Evolutionary conservation across 2,113 vertebrate species (phyloP).

Genomic region (Misgurnus anguillicaudatus): DNA sequence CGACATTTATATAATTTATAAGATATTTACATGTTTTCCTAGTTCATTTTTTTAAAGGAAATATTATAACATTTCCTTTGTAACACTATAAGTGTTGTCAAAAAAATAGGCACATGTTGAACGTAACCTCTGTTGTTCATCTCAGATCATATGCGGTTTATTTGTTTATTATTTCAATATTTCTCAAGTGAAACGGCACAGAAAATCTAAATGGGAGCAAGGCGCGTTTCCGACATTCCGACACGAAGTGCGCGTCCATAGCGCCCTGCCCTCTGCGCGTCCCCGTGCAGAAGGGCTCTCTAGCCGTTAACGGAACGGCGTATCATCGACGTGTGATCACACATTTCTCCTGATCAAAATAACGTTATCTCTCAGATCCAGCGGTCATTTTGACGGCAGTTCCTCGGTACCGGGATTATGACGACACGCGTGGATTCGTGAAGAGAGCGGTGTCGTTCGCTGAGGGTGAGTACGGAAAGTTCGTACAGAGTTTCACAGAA

Average conservation of each 20-base stretch:
- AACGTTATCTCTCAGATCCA: conserved; percentile 51
- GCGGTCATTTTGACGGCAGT: conserved; percentile 42
- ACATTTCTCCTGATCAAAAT: conserved; percentile 44
- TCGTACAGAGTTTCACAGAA: conserved; percentile 47
- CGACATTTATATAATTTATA: too few species aligned
- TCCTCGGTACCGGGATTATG: conserved; percentile 46
- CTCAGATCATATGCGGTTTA: neutral
- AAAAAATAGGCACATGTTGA: neutral
- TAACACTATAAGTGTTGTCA: too few species aligned
- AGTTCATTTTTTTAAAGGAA: too few species aligned
- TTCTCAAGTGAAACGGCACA: neutral
- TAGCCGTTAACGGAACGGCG: conserved; percentile 60
- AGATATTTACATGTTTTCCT: too few species aligned
- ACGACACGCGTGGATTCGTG: conserved; percentile 15
- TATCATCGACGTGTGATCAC: conserved; percentile 40
- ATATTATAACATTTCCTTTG: too few species aligned
- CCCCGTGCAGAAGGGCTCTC: conserved; percentile 59
- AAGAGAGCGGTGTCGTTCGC: conserved; percentile 33
- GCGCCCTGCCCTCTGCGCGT: conserved; percentile 65
- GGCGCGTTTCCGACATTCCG: conserved; percentile 51
- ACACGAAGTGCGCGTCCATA: conserved; percentile 56
- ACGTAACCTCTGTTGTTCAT: neutral
- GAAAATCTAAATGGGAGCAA: neutral
- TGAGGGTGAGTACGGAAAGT: conserved; percentile 68
- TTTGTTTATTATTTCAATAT: neutral